These are phyloP conservation scores for Hirtodrosophila alboralis DNA, from an alignment of 2,888 invertebrate species.

Conservation along the genomic window DNA sequence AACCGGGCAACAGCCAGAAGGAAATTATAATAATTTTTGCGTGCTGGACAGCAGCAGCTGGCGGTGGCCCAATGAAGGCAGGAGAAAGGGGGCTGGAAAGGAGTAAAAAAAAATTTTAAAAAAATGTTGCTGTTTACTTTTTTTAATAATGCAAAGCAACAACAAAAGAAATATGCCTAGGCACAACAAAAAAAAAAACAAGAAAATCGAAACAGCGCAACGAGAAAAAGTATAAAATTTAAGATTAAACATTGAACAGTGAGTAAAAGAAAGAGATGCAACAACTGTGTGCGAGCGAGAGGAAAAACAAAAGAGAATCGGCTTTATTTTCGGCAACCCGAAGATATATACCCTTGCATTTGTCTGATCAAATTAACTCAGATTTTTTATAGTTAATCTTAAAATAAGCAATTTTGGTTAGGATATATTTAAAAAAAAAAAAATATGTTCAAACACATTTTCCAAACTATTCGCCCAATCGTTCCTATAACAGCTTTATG, in stretches of 20 bases:
- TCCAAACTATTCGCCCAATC: too few species aligned
- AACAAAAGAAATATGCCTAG: constrained; percentile 39
- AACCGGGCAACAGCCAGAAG: constrained; percentile 45
- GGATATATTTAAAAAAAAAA: too few species aligned
- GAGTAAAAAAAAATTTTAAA: constrained; percentile 8
- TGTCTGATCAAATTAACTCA: too few species aligned
- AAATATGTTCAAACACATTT: too few species aligned
- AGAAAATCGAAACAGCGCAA: constrained; percentile 49
- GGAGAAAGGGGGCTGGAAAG: background rate
- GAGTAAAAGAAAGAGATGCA: constrained; percentile 19
- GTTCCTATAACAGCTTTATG: too few species aligned
- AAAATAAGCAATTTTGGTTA: too few species aligned
- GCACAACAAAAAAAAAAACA: constrained; percentile 9
- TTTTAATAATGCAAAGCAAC: constrained; percentile 61
- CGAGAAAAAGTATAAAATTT: constrained; percentile 24
- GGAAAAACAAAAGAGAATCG: too few species aligned
- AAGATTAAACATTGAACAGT: constrained; percentile 59
- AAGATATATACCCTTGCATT: too few species aligned
- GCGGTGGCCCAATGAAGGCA: constrained; percentile 10
- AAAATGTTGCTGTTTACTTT: constrained; percentile 43
- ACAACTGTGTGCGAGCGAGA: constrained; percentile 8
- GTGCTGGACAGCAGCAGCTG: constrained; percentile 61
- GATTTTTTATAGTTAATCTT: too few species aligned
- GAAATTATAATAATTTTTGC: constrained; percentile 74
- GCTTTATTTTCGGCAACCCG: too few species aligned